phyloP scores from a whole-genome alignment of 2,888 invertebrate species.

The Schrankia costaestrigalis region DNA sequence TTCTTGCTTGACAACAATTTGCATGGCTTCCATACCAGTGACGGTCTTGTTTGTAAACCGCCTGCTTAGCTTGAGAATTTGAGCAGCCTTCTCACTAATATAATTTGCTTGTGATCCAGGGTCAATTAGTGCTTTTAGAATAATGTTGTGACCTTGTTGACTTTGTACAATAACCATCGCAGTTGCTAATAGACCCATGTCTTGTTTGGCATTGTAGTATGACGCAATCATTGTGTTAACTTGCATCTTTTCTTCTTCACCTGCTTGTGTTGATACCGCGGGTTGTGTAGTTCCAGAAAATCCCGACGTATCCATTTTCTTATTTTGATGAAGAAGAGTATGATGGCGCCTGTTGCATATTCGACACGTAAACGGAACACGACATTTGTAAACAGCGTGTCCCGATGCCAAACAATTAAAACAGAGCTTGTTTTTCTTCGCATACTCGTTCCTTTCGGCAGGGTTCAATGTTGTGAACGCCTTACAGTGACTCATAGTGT shows the following conservation, averaged over 20 bases:
- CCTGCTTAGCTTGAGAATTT: constrained; percentile 12
- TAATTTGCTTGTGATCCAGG: constrained; percentile 19
- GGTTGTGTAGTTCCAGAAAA: background rate
- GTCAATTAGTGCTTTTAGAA: constrained; percentile 15
- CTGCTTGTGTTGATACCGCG: background rate
- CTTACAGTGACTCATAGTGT: constrained; percentile 4
- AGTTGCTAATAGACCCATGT: background rate
- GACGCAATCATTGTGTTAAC: background rate
- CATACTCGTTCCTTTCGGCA: constrained; percentile 1
- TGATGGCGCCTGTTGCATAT: constrained; percentile 5
- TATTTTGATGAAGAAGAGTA: constrained; percentile 2
- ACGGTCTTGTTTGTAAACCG: background rate
- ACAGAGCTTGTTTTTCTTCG: constrained; percentile 3
- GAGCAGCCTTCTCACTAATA: constrained; percentile 20
- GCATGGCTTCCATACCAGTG: background rate
- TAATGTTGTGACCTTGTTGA: constrained; percentile 1
- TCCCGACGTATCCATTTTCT: background rate
- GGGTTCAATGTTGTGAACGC: background rate
- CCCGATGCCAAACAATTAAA: constrained; percentile 6
- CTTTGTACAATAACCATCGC: background rate
- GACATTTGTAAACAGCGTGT: constrained; percentile 5
- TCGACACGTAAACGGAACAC: constrained; percentile 1
- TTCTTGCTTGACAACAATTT: background rate
- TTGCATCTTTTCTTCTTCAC: background rate
- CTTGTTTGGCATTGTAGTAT: background rate